Evolutionary conservation across 37 sponge, comb jelly and placozoan genomes (phyloP).

Genomic region (Tethya wilhelma): DNA sequence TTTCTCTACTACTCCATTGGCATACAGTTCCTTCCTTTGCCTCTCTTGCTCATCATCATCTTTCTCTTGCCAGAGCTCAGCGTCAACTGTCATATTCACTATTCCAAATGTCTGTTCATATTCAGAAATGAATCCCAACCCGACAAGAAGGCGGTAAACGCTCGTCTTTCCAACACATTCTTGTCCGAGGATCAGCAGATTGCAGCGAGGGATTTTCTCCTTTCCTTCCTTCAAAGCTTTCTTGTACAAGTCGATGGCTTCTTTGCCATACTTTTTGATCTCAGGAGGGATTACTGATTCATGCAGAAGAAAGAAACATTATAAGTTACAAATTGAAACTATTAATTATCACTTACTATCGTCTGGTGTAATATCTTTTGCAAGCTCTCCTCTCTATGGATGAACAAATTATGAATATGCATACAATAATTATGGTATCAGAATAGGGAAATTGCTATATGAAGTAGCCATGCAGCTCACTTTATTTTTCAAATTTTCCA

Average conservation of each 20-base stretch:
- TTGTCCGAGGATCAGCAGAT: slow-evolving; percentile 62
- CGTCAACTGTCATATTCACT: slow-evolving; percentile 23
- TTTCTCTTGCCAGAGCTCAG: neutral
- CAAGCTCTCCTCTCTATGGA: no score
- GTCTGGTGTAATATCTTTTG: no score
- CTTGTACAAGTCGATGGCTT: slow-evolving; percentile 16
- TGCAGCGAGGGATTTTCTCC: slow-evolving; percentile 57
- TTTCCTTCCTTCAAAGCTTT: slow-evolving; percentile 38
- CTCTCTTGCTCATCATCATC: neutral
- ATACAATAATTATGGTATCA: no score
- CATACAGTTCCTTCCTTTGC: neutral
- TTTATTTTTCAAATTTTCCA: neutral
- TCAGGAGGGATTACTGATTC: slow-evolving; percentile 52
- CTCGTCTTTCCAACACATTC: slow-evolving; percentile 65
- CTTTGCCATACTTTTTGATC: slow-evolving; percentile 32
- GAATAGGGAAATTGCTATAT: no score
- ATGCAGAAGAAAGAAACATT: neutral
- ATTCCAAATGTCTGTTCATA: slow-evolving; percentile 50
- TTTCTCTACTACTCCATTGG: neutral
- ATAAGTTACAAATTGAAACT: neutral
- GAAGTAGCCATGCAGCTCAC: neutral
- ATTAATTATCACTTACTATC: neutral
- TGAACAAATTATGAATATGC: no score
- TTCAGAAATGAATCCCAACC: slow-evolving; percentile 21
- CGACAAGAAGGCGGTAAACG: slow-evolving; percentile 16